Evolutionary conservation across 2,797 vertebrate genomes (phyloP).

Genomic region (Petrocephalus sullivani): DNA sequence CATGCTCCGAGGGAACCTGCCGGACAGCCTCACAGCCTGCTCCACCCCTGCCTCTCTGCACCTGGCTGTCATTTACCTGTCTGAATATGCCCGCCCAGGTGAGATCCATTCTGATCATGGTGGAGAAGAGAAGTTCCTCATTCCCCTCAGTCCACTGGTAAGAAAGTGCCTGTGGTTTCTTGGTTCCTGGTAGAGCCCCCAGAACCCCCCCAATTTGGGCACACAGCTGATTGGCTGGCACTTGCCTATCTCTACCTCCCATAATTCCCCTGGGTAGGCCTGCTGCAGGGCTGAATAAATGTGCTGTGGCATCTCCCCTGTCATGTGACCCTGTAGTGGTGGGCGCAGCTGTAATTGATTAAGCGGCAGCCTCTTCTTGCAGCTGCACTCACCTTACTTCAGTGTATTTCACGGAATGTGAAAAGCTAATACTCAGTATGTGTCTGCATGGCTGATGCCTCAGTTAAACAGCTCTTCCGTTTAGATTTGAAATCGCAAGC

Average conservation of each 20-base stretch:
- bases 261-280: background rate
- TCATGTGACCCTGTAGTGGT: background rate
- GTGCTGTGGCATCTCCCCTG: background rate
- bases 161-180: background rate
- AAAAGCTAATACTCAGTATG: background rate
- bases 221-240: background rate
- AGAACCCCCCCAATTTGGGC: background rate
- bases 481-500: background rate
- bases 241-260: background rate
- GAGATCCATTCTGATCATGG: background rate
- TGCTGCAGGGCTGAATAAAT: background rate
- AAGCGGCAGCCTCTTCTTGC: background rate
- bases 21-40: background rate
- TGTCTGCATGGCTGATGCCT: background rate
- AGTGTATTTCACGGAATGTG: background rate
- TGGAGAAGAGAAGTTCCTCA: too few species aligned
- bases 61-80: background rate
- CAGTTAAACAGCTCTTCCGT: background rate
- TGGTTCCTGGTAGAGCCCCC: background rate
- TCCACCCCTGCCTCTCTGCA: background rate
- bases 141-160: too few species aligned
- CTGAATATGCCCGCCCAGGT: background rate
- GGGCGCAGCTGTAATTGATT: background rate
- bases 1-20: background rate
- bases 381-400: background rate